Conservation (phyloP, 2,113 vertebrate genomes). For the Zosterops lateralis region DNA sequence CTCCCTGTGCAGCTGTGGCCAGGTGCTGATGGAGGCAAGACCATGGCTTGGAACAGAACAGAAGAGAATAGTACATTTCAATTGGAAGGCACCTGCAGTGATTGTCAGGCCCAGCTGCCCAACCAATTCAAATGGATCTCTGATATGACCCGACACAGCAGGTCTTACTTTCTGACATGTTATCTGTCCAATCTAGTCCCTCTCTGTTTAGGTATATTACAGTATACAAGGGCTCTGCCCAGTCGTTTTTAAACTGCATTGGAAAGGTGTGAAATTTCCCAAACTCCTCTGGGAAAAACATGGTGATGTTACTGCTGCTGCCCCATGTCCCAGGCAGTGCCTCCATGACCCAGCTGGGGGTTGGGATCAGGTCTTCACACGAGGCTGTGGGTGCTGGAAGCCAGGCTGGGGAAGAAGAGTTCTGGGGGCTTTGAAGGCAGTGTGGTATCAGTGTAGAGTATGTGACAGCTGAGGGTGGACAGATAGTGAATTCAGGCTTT, state of each 20-base stretch:
- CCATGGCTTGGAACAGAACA: neutral
- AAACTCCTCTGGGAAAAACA: neutral
- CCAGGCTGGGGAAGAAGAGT: neutral
- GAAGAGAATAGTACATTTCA: neutral
- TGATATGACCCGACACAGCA: neutral
- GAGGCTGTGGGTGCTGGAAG: neutral
- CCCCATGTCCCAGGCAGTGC: rapidly evolving
- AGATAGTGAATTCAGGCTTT: neutral
- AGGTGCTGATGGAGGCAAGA: neutral
- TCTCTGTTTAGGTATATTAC: neutral
- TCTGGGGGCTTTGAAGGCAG: neutral
- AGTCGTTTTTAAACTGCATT: neutral
- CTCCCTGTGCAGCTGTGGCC: neutral
- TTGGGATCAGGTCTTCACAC: neutral
- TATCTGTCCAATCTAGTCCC: neutral
- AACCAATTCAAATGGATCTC: neutral
- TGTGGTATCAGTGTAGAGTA: neutral
- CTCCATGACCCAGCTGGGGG: rapidly evolving
- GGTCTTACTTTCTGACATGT: neutral
- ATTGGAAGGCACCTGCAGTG: neutral
- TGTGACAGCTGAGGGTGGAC: neutral
- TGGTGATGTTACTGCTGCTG: rapidly evolving
- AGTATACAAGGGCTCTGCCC: neutral
- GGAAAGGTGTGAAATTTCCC: neutral
- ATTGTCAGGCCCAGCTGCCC: neutral